A percentile compares a stretch with the other conserved stretches of the same genome.
Evolutionary conservation across 2,113 vertebrate species (phyloP).

Genomic region (Sturnus vulgaris): DNA sequence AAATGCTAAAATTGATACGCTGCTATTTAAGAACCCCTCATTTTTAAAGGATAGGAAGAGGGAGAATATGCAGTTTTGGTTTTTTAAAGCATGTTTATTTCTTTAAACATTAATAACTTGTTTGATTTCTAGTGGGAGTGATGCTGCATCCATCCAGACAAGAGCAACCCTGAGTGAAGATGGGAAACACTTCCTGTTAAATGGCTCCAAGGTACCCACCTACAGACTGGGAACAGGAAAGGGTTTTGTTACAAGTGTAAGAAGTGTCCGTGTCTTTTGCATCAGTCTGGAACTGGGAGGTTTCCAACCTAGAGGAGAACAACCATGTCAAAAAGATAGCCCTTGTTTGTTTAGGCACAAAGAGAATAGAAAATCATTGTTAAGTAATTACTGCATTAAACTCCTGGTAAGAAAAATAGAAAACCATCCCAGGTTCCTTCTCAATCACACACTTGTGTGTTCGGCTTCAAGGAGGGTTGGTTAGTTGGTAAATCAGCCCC

Average conservation of each 20-base stretch:
- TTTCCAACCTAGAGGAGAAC: background rate
- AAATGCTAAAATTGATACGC: background rate
- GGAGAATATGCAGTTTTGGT: background rate
- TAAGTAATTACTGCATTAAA: background rate
- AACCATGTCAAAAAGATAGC: accelerated
- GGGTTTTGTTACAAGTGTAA: background rate
- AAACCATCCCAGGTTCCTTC: background rate
- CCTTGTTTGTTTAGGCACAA: background rate
- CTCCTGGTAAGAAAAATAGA: background rate
- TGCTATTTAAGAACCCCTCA: background rate
- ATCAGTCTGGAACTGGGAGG: background rate
- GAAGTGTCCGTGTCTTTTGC: background rate
- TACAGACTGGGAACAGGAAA: background rate
- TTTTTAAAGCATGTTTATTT: background rate
- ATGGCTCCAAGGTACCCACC: constrained; percentile 87
- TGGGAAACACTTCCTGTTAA: constrained; percentile 84
- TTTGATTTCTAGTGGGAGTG: constrained; percentile 84
- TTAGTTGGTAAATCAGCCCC: background rate
- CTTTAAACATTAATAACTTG: background rate
- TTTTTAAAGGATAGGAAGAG: background rate
- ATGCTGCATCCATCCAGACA: constrained; percentile 90
- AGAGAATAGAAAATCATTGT: background rate
- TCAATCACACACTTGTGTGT: background rate
- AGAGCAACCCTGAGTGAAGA: constrained; percentile 85
- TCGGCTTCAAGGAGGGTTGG: background rate